Evolutionary conservation across 2,113 vertebrate genomes (phyloP), one percentile per base, ranked within the genome.

Genomic region (Gavialis gangeticus): DNA sequence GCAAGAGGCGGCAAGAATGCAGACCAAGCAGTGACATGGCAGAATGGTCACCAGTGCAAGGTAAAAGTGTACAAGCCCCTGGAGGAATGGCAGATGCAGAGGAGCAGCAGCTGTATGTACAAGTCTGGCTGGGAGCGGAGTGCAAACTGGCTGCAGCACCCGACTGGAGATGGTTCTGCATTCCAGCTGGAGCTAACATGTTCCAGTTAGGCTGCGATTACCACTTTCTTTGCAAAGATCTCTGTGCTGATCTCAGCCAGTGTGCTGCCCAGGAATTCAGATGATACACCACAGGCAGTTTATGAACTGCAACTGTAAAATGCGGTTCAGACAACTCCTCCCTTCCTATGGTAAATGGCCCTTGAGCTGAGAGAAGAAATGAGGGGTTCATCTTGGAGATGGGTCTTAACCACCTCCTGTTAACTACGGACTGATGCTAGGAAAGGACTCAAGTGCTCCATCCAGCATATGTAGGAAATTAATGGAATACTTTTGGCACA

Each of bases 401-500:
- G 55, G 57, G 10, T 82, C 76, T 54, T 81, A 76, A 14, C 78
- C 66, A 30, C 84, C 94, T 82, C 62, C 76, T 34, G 15, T 15
- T 27, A 77, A 71, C 86, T 84, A 85, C 25, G 84, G 78, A 78
- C 83, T 77, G 86, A 71, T 22, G 12, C 79, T 46, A 84, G 67
- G 64, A 84, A 54, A 73, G 21, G 34, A 73, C 21, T 73, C 69
- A 37, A n/a, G 37, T 24, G 84, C 84, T 46, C 79, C 60, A 87
- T 17, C 84, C 60, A 91, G 59, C 75, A 79, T 63, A 69, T 25
- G 60, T 22, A 83, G 84, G 75, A 91, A 91, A 86, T 17, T 87
- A 54, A 92, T 85, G 90, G 82, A 58, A 95, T 92, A 92, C 71
- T 69, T 76, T 12, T 37, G 96, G 95, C 92, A 93, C 84, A 95